These are phyloP conservation scores for Gymnoscelis rufifasciata DNA, from an alignment of 2,888 invertebrate genomes.

Conservation along the genomic window DNA sequence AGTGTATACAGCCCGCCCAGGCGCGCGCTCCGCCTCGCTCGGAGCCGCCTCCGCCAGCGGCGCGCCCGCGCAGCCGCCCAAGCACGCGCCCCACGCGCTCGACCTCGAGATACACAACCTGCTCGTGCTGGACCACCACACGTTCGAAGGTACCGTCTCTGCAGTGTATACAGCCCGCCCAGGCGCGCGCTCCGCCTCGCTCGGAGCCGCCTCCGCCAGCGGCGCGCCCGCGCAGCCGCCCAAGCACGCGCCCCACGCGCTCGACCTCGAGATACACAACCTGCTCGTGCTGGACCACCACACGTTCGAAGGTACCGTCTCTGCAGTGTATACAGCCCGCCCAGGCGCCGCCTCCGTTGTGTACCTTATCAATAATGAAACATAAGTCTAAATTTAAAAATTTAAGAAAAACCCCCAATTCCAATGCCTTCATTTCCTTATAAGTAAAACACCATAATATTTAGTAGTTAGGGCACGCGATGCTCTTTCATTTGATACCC, in stretches of 20 bases:
- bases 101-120: slow-evolving; percentile 95
- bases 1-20: slow-evolving; percentile 51
- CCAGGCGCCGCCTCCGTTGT: slow-evolving; percentile 48
- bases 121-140: slow-evolving; percentile 96
- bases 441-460: too few species aligned
- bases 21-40: slow-evolving; percentile 51
- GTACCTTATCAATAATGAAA: too few species aligned
- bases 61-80: slow-evolving; percentile 46
- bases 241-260: slow-evolving; percentile 79
- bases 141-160: slow-evolving; percentile 86
- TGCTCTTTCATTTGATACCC: too few species aligned
- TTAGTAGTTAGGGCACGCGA: too few species aligned
- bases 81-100: slow-evolving; percentile 81
- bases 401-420: too few species aligned
- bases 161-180: too few species aligned
- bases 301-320: slow-evolving; percentile 88
- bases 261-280: slow-evolving; percentile 94
- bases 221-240: slow-evolving; percentile 53
- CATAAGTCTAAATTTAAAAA: too few species aligned
- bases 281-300: slow-evolving; percentile 96
- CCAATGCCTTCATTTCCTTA: too few species aligned
- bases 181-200: slow-evolving; percentile 55
- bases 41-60: slow-evolving; percentile 53
- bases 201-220: slow-evolving; percentile 47
- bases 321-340: too few species aligned